Conservation (phyloP, 2,113 vertebrate genomes). For the Pungitius pungitius region DNA sequence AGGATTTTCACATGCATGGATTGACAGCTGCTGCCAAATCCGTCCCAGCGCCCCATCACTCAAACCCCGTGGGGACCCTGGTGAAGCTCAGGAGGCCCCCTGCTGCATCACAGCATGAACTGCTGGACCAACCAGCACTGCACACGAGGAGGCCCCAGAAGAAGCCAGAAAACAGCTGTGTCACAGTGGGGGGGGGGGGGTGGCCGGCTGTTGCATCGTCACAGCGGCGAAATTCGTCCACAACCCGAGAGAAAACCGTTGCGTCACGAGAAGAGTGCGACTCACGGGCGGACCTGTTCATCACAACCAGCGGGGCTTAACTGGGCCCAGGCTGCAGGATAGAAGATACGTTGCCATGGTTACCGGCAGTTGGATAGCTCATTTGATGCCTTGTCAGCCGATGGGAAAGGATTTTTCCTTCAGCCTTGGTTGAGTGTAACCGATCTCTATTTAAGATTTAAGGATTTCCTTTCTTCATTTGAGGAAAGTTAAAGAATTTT, state of each 20-base stretch:
- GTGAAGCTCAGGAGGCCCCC: background rate
- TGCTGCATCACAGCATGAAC: conserved; percentile 1
- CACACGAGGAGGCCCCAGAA: no score
- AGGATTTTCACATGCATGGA: conserved; percentile 54
- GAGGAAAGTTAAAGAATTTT: background rate
- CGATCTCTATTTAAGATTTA: background rate
- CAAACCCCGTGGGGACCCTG: conserved; percentile 21
- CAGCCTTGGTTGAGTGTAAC: background rate
- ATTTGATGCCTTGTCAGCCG: background rate
- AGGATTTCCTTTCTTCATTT: background rate
- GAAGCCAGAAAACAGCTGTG: conserved; percentile 6
- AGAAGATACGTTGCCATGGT: background rate
- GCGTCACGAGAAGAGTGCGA: conserved; percentile 35
- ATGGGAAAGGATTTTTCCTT: background rate
- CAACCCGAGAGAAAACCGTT: conserved; percentile 43
- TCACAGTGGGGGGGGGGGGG: no score
- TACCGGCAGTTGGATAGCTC: background rate
- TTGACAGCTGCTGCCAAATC: conserved; percentile 55
- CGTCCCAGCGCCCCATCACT: conserved; percentile 13
- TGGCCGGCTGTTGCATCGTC: conserved; percentile 22
- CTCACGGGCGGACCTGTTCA: conserved; percentile 6
- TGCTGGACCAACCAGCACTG: background rate
- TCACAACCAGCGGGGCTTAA: background rate
- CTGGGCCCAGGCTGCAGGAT: background rate
- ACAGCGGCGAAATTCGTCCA: background rate